Evolutionary conservation across 2,797 vertebrate genomes (phyloP).

Genomic region (Tinamus major): DNA sequence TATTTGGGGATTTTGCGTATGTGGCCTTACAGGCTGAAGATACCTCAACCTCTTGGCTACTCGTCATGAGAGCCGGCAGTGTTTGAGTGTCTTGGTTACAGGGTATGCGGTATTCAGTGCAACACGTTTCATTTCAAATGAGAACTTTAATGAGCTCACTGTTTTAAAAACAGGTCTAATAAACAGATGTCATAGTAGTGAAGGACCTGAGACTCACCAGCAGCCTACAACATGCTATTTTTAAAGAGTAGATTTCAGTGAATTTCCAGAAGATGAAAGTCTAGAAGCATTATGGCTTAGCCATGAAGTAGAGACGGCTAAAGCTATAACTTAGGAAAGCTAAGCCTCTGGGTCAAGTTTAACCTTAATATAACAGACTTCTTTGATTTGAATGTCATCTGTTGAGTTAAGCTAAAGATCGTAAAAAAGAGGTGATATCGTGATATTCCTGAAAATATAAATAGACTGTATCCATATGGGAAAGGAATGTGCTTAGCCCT

Average conservation of each 20-base stretch:
- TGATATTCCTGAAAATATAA: slow-evolving; percentile 39
- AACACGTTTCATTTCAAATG: slow-evolving; percentile 23
- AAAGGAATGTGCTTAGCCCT: slow-evolving; percentile 41
- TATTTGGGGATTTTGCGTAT: neutral
- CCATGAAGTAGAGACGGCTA: neutral
- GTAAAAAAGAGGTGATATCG: neutral
- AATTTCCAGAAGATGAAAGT: slow-evolving; percentile 3
- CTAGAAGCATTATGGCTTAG: slow-evolving; percentile 8
- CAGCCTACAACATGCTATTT: neutral
- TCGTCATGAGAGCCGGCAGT: neutral
- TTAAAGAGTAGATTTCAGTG: slow-evolving; percentile 13
- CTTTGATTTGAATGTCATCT: neutral
- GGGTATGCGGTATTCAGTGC: neutral
- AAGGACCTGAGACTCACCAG: neutral
- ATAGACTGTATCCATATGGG: neutral
- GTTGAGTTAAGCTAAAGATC: neutral
- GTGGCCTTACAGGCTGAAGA: neutral
- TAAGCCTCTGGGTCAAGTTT: neutral
- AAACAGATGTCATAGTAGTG: neutral
- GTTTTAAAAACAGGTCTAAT: neutral
- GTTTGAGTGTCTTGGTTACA: neutral
- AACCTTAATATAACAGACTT: neutral
- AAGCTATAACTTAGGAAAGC: neutral
- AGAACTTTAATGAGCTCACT: neutral
- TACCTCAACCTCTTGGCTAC: neutral